Conservation (phyloP, 2,888 invertebrate genomes). For the Epistrophella euchroma region DNA sequence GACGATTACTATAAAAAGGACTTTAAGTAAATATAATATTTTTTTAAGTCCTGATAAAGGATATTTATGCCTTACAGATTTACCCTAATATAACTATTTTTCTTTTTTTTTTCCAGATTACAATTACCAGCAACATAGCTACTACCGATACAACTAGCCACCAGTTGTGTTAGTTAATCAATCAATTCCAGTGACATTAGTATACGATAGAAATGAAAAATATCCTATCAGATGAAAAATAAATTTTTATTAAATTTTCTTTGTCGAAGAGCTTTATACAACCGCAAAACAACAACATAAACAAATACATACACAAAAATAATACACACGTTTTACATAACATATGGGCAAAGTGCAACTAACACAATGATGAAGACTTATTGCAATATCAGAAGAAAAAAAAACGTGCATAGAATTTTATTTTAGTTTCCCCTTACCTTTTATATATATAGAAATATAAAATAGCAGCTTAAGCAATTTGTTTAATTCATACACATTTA, state of each 20-base stretch:
- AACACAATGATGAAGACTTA: slow-evolving; percentile 70
- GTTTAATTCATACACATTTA: slow-evolving; percentile 59
- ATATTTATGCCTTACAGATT: background rate
- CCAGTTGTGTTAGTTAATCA: slow-evolving; percentile 40
- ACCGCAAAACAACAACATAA: slow-evolving; percentile 33
- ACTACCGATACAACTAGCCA: slow-evolving; percentile 69
- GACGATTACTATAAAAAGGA: slow-evolving; percentile 51
- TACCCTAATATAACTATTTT: background rate
- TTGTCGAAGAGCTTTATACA: slow-evolving; percentile 65
- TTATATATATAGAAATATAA: slow-evolving; percentile 30
- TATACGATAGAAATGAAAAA: slow-evolving; percentile 50
- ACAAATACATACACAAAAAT: slow-evolving; percentile 16
- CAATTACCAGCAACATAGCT: slow-evolving; percentile 66
- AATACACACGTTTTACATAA: slow-evolving; percentile 59
- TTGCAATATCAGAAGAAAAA: slow-evolving; percentile 72
- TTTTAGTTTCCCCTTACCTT: slow-evolving; percentile 58
- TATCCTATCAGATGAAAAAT: slow-evolving; percentile 51
- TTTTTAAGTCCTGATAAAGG: background rate
- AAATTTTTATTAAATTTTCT: slow-evolving; percentile 44
- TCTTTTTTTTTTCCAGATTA: slow-evolving; percentile 58
- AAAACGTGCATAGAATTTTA: slow-evolving; percentile 72
- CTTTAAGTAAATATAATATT: slow-evolving; percentile 65
- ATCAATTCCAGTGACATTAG: slow-evolving; percentile 67
- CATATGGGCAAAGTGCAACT: slow-evolving; percentile 75
- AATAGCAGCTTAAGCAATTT: slow-evolving; percentile 60